Conservation (phyloP, 1,140 invertebrate species). For the Macrostomum lignano region DNA sequence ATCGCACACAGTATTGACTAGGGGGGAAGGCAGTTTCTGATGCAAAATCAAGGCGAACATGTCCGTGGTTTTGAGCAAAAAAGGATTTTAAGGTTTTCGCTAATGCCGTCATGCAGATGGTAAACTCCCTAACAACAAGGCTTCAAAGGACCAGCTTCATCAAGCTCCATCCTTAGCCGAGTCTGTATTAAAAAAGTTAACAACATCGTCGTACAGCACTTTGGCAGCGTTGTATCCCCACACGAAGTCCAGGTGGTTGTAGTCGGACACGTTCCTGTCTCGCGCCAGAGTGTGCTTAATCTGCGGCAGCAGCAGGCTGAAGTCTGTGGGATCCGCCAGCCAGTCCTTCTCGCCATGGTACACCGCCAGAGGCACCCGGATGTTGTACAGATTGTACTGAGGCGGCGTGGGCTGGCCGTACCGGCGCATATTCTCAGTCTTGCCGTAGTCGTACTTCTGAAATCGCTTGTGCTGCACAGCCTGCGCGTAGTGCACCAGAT, state of each 20-base stretch:
- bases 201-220: conserved; percentile 12
- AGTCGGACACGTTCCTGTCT: too few relatives aligned
- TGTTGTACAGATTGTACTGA: conserved; percentile 35
- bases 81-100: too few relatives aligned
- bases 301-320: conserved; percentile 26
- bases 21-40: too few relatives aligned
- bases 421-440: conserved; percentile 28
- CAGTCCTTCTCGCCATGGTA: conserved; percentile 42
- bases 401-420: conserved; percentile 37
- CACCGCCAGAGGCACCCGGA: conserved; percentile 36
- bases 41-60: too few relatives aligned
- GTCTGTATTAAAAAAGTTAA: too few relatives aligned
- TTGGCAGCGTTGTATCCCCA: conserved; percentile 16
- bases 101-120: too few relatives aligned
- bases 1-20: too few relatives aligned
- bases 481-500: conserved; percentile 36
- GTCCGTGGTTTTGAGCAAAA: too few relatives aligned
- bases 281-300: too few relatives aligned
- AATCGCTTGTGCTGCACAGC: conserved; percentile 12
- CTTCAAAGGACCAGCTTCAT: too few relatives aligned
- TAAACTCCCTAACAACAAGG: too few relatives aligned
- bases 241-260: conserved; percentile 22
- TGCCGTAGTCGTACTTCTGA: conserved; percentile 38
- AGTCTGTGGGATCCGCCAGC: conserved; percentile 36
- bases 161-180: too few relatives aligned